Evolutionary conservation across 2,113 vertebrate species (phyloP).

Genomic region (Platichthys stellatus): DNA sequence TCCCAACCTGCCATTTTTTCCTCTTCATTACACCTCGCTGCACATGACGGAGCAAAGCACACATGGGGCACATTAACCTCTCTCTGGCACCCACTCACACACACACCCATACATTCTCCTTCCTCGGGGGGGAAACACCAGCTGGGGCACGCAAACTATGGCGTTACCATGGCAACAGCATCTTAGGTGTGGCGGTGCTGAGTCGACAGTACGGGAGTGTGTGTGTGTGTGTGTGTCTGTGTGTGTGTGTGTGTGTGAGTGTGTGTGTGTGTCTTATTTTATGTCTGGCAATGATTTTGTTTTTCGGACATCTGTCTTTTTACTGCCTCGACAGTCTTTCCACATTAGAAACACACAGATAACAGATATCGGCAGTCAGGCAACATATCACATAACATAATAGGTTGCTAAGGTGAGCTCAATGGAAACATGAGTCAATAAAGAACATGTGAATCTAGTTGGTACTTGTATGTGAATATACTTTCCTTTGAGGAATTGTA

Average conservation of each 20-base stretch:
- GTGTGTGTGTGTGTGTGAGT: background rate
- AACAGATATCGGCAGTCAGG: slow-evolving; percentile 1
- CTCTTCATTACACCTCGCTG: slow-evolving; percentile 65
- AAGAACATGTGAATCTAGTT: background rate
- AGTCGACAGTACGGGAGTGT: slow-evolving; percentile 48
- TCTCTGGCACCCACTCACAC: slow-evolving; percentile 18
- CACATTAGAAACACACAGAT: background rate
- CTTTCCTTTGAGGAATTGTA: no score
- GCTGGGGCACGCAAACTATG: slow-evolving; percentile 68
- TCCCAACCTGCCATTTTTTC: slow-evolving; percentile 72
- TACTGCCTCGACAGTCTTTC: background rate
- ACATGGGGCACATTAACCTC: slow-evolving; percentile 74
- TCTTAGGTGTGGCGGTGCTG: slow-evolving; percentile 70
- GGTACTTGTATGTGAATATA: background rate
- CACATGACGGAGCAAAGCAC: slow-evolving; percentile 74
- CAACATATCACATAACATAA: background rate
- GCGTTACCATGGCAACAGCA: slow-evolving; percentile 69
- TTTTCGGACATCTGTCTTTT: background rate
- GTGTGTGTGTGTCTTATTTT: slow-evolving; percentile 5
- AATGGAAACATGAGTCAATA: background rate
- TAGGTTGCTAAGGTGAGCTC: background rate
- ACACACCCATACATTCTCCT: slow-evolving; percentile 15
- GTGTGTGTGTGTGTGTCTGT: background rate
- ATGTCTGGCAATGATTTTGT: background rate
- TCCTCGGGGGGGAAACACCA: slow-evolving; percentile 57